A percentile compares a stretch with the other conserved stretches of the same genome.
Evolutionary conservation across 2,113 vertebrate species (phyloP).

Genomic region (Zapus hudsonius): DNA sequence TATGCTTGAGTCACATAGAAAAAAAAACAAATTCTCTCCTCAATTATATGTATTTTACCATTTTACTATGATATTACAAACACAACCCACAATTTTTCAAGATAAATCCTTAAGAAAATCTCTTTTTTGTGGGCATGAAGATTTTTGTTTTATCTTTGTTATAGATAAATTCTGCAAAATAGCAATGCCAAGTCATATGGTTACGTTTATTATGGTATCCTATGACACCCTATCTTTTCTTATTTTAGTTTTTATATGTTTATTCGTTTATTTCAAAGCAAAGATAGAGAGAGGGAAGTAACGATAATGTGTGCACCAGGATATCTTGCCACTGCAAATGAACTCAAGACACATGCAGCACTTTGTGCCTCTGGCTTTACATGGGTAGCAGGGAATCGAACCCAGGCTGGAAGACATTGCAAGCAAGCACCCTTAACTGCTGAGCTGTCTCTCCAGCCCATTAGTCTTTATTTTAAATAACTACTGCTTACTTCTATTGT

Average conservation of each 20-base stretch:
- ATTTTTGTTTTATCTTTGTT: neutral
- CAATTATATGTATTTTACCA: neutral
- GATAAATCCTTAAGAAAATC: neutral
- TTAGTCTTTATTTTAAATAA: conserved; percentile 9
- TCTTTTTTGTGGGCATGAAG: neutral
- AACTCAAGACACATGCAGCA: too few species aligned
- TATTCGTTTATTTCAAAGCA: too few species aligned
- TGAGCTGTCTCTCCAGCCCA: too few species aligned
- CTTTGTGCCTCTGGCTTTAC: too few species aligned
- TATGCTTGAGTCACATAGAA: neutral
- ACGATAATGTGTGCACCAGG: too few species aligned
- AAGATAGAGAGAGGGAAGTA: too few species aligned
- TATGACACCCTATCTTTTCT: neutral
- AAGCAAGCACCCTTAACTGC: too few species aligned
- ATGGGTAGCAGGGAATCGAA: too few species aligned
- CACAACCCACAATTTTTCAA: neutral
- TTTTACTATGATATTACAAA: neutral
- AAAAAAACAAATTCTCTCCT: neutral
- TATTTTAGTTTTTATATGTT: neutral
- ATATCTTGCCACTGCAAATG: too few species aligned
- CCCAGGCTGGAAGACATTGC: too few species aligned
- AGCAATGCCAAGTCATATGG: neutral
- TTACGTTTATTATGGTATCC: conserved; percentile 15
- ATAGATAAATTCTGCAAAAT: neutral
- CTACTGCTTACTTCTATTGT: neutral